Conservation (phyloP, 2,888 invertebrate species). For the Mantis religiosa region DNA sequence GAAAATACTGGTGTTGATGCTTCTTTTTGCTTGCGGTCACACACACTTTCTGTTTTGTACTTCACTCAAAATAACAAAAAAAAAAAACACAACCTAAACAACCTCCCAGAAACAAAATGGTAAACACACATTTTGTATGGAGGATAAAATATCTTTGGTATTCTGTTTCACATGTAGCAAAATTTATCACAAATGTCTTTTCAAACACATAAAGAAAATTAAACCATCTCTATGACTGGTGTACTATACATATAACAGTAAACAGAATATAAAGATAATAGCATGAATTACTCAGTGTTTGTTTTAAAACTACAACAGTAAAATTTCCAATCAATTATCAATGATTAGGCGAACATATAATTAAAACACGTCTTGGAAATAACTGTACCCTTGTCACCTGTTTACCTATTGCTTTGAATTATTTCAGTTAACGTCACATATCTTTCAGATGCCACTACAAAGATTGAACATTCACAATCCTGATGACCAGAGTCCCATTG, state of each 20-base stretch:
- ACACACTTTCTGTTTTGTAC: background rate
- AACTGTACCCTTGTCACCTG: too few species aligned
- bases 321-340: too few species aligned
- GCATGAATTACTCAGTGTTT: too few species aligned
- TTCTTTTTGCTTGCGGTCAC: background rate
- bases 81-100: background rate
- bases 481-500: too few species aligned
- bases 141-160: conserved; percentile 10
- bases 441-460: too few species aligned
- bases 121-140: background rate
- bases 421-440: too few species aligned
- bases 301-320: too few species aligned
- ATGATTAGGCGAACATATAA: too few species aligned
- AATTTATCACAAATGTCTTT: background rate
- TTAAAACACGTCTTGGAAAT: too few species aligned
- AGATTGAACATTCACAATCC: too few species aligned
- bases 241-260: background rate
- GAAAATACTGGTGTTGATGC: background rate
- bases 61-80: background rate
- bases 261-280: too few species aligned
- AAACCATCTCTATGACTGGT: background rate
- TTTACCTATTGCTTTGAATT: too few species aligned
- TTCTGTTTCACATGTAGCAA: background rate
- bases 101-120: background rate
- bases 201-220: background rate